A percentile compares a stretch with the other conserved stretches of the same genome.
phyloP scores from a whole-genome alignment of 2,113 vertebrate genomes.

The Protomyctophum bolini region DNA sequence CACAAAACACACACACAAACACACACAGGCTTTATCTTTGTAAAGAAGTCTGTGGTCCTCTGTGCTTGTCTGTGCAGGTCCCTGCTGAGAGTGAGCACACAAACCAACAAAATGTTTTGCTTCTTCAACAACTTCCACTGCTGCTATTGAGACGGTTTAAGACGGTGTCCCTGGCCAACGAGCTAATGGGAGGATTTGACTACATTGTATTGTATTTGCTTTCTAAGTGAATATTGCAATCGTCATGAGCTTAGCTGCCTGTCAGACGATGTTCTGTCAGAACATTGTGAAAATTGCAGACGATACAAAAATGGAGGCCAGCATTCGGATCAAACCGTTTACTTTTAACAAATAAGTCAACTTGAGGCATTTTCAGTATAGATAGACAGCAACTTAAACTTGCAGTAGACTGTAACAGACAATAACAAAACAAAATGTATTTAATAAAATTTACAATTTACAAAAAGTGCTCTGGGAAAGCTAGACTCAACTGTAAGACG shows the following conservation, averaged over 20 bases:
- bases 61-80: constrained; percentile 18
- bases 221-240: too few species aligned
- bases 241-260: too few species aligned
- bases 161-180: neutral
- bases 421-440: neutral
- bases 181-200: too few species aligned
- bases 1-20: neutral
- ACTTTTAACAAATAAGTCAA: too few species aligned
- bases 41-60: constrained; percentile 30
- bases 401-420: too few species aligned
- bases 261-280: too few species aligned
- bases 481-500: constrained; percentile 1
- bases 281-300: too few species aligned
- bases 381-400: too few species aligned
- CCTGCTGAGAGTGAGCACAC: constrained; percentile 44
- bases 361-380: too few species aligned
- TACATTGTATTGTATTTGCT: too few species aligned
- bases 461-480: neutral
- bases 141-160: neutral
- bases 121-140: neutral
- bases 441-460: neutral
- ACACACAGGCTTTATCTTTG: constrained; percentile 22
- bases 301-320: too few species aligned
- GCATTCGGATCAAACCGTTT: too few species aligned
- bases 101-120: constrained; percentile 54